Evolutionary conservation across 1,140 invertebrate genomes (phyloP).

Genomic region (Drosophila fuyamai): DNA sequence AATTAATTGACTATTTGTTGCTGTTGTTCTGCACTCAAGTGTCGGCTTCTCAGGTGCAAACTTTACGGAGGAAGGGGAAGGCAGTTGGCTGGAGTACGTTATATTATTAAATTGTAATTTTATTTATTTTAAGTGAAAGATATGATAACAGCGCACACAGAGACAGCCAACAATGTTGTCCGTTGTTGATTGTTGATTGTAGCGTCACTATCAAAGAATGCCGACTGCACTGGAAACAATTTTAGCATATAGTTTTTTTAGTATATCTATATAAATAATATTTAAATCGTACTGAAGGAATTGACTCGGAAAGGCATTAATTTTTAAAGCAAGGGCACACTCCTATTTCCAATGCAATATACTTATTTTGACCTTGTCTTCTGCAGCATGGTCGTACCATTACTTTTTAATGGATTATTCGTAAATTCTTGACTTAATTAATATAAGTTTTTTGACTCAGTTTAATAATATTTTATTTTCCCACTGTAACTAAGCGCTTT

Average conservation of each 20-base stretch:
- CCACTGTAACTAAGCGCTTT: conserved; percentile 1
- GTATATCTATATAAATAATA: too few relatives aligned
- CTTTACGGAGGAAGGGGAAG: background rate
- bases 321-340: conserved; percentile 5
- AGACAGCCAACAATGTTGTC: conserved; percentile 33
- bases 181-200: conserved; percentile 50
- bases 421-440: background rate
- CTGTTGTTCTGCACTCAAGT: conserved; percentile 68
- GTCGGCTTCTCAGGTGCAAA: conserved; percentile 50
- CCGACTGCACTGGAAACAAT: conserved; percentile 37
- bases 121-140: conserved; percentile 82
- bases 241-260: too few relatives aligned
- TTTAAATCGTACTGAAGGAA: background rate
- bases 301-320: too few relatives aligned
- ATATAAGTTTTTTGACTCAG: background rate
- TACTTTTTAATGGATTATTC: too few relatives aligned
- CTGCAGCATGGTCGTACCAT: background rate
- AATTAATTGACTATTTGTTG: conserved; percentile 82
- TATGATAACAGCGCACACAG: conserved; percentile 68
- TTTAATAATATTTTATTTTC: too few relatives aligned
- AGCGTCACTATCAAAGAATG: conserved; percentile 52
- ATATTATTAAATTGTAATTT: conserved; percentile 83
- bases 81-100: conserved; percentile 26
- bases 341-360: background rate
- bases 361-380: background rate